Conservation (phyloP, 2,888 invertebrate species). For the Hydrotaea diabolus region DNA sequence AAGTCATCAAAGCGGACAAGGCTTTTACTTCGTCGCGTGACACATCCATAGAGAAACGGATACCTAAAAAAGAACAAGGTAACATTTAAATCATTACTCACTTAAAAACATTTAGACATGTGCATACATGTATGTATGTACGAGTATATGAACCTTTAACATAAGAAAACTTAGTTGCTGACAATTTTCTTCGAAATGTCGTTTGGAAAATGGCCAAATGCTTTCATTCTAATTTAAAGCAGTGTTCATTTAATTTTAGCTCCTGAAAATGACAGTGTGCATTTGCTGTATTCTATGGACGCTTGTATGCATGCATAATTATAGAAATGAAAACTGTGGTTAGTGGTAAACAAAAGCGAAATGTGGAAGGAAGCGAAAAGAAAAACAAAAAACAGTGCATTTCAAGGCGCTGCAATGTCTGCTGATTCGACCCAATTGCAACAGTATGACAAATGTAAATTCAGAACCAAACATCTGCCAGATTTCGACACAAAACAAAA, state of each 20-base stretch:
- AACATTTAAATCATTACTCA: conserved; percentile 43
- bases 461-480: not conserved
- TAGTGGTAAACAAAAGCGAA: not conserved
- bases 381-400: not conserved
- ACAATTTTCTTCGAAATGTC: not conserved
- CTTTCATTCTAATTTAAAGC: conserved; percentile 22
- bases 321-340: not conserved
- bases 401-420: conserved; percentile 58
- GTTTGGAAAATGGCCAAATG: conserved; percentile 49
- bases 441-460: not conserved
- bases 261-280: conserved; percentile 25
- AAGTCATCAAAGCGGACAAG: conserved; percentile 91
- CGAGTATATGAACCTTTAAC: not conserved
- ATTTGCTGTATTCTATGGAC: not conserved
- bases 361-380: not conserved
- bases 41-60: conserved; percentile 86
- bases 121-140: not conserved
- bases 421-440: conserved; percentile 30
- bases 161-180: not conserved
- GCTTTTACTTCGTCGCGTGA: conserved; percentile 89
- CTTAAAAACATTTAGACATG: not conserved
- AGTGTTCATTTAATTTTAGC: conserved; percentile 16
- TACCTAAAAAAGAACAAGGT: conserved; percentile 81
- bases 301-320: not conserved
- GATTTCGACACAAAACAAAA: conserved; percentile 1